Evolutionary conservation across 1,140 invertebrate species (phyloP).

Genomic region (Coelopa frigida): DNA sequence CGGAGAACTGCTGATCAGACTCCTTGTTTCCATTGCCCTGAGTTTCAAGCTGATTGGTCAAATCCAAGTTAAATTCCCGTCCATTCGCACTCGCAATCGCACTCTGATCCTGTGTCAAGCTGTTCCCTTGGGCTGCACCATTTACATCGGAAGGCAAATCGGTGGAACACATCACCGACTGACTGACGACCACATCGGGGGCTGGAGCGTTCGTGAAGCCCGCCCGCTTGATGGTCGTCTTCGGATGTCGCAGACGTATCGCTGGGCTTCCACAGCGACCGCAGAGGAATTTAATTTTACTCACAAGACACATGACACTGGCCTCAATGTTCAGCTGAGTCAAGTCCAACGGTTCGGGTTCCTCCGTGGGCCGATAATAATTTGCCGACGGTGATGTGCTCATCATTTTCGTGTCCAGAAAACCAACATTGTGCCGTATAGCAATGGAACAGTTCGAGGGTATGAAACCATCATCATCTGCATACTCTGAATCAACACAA

Average conservation of each 20-base stretch:
- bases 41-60: constrained; percentile 30
- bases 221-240: constrained; percentile 41
- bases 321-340: constrained; percentile 85
- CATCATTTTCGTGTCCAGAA: constrained; percentile 66
- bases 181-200: constrained; percentile 45
- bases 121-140: neutral
- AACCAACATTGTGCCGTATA: constrained; percentile 37
- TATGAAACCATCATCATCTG: constrained; percentile 11
- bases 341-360: constrained; percentile 82
- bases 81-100: neutral
- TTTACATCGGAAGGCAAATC: neutral
- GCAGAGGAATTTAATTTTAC: constrained; percentile 70
- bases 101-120: no score
- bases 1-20: neutral
- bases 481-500: neutral
- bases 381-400: constrained; percentile 70
- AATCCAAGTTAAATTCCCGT: constrained; percentile 30
- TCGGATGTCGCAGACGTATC: constrained; percentile 52
- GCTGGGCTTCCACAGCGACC: constrained; percentile 65
- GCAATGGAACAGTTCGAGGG: constrained; percentile 12
- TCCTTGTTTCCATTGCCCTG: constrained; percentile 10
- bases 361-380: constrained; percentile 74
- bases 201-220: constrained; percentile 24
- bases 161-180: constrained; percentile 30
- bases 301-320: constrained; percentile 77